Evolutionary conservation across 2,888 invertebrate species (phyloP).

Genomic region (Fabriciana adippe): DNA sequence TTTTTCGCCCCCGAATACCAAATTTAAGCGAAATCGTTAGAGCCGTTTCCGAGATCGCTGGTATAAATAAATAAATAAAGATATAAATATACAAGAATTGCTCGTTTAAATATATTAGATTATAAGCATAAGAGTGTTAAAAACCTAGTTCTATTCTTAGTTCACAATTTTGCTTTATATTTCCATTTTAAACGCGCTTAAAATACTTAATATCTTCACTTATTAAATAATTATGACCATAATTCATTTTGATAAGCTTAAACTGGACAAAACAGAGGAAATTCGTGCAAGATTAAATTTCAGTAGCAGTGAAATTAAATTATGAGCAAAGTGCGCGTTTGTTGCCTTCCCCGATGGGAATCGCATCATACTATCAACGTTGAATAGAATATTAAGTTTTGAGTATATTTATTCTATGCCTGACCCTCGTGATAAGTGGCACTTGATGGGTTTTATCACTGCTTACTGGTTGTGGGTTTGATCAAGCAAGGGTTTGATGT

Average conservation of each 20-base stretch:
- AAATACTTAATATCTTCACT: slow-evolving; percentile 1
- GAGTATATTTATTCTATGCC: background rate
- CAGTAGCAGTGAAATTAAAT: slow-evolving; percentile 62
- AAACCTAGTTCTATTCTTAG: too few relatives aligned
- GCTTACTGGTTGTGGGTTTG: background rate
- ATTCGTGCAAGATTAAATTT: slow-evolving; percentile 56
- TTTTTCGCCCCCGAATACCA: too few relatives aligned
- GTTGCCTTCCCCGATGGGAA: slow-evolving; percentile 43
- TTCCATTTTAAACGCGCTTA: background rate
- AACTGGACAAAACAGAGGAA: slow-evolving; percentile 41
- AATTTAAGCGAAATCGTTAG: too few relatives aligned
- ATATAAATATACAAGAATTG: too few relatives aligned
- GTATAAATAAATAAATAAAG: too few relatives aligned
- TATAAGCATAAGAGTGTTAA: too few relatives aligned
- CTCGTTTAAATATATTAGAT: too few relatives aligned
- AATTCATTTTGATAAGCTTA: slow-evolving; percentile 17
- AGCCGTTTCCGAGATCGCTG: too few relatives aligned
- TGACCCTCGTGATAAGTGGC: background rate
- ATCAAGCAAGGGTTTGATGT: background rate
- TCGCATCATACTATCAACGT: slow-evolving; percentile 24
- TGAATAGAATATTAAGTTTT: slow-evolving; percentile 25
- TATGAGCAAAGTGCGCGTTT: slow-evolving; percentile 55
- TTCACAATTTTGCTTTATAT: background rate
- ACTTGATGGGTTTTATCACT: background rate
- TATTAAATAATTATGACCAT: slow-evolving; percentile 2